Base-by-base conservation (phyloP, 2,888 invertebrate species). In the Dryocosmus kuriphilus region DNA sequence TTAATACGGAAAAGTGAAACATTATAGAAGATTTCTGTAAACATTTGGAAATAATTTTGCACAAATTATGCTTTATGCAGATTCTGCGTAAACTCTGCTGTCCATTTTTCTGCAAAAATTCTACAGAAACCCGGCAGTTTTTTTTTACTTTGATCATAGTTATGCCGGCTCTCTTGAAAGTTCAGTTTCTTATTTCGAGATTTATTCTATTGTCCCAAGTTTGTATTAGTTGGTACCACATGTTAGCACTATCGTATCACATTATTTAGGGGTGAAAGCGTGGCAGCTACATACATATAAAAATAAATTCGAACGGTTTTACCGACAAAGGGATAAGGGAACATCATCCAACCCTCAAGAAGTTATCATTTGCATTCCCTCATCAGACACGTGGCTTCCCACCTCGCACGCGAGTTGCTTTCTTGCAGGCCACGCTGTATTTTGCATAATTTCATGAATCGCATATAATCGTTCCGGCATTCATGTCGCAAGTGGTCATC, bases 381-480 rank as follows among this genome's bases (percentile, higher is more conserved):
- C 78, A 81, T 77, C 79, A 77, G 82, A 83, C 85, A 83, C 85
- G 82, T 84, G 83, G 79, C 82, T 74, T 57, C 82, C 85, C 85
- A 74, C 75, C 77, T 80, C 78, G 79, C 79, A 78, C 77, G 80
- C 79, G 75, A 81, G 81, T 73, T 77, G 62, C 77, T 79, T 77
- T 67, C 77, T 79, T 79, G 63, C 79, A 75, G 55, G 32, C 67
- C 75, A 75, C 65, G 75, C 81, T 83, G 81, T 79, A 82, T 83
- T 88, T 88, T 86, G 89, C 88, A 89, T 89, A 89, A 89, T 89
- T 88, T 89, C 83, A 87, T 84, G 87, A 88, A 88, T 87, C 87
- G 86, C 86, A 84, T 85, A 85, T 86, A 87, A 88, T 88, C 86
- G 86, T 85, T 79, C 61, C 74, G 80, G 81, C 80, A 83, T 82